Base-by-base conservation (phyloP, 2,113 vertebrate species). In the Centropus bengalensis region DNA sequence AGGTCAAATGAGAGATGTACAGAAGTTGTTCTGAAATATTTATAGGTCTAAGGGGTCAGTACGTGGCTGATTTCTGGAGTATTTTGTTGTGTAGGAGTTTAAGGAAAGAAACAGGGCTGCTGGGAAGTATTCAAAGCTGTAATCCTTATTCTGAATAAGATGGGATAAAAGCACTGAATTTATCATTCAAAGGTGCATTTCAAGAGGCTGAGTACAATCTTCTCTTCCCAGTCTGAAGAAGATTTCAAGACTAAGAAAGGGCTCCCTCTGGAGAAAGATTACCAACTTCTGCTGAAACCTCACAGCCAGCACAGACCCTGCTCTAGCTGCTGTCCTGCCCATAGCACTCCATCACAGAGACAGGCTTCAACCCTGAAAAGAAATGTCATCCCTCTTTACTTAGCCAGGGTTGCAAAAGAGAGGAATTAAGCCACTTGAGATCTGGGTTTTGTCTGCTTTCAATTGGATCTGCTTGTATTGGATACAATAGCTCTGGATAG, bases 181-280 rank as follows among this genome's bases (percentile, higher is more conserved):
- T 77, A 23, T 77, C 15, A n/a, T 42, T 67, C 60, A 52, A 38
- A 86, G 28, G 22, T 27, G 14, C 24, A 10, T 59, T 95, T 86
- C 1, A 3, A 66, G 73, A 55, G 51, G 15, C 42, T 56, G 36
- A 62, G 18, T 28, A 51, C 45, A 78, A 52, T 38, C 40, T 40
- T 55, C 15, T 55, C 27, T 89, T 80, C 62, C 42, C 14, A 44
- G 23, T 27, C 42, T 56, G 76, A 60, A 71, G 67, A 71, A 22
- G 17, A 86, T 74, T 88, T 83, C 64, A 83, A 90, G 54, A 26
- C 56, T 77, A 74, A 95, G 84, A 70, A 93, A 77, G 59, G 27
- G 71, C 79, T 96, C 93, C 91, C 89, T 81, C 96, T 95, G 71
- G 75, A 95, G 91, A 91, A 89, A 63, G 26, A 66, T 14, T 51